Conservation (phyloP, 1,140 invertebrate genomes). For the Elysia chlorotica region DNA sequence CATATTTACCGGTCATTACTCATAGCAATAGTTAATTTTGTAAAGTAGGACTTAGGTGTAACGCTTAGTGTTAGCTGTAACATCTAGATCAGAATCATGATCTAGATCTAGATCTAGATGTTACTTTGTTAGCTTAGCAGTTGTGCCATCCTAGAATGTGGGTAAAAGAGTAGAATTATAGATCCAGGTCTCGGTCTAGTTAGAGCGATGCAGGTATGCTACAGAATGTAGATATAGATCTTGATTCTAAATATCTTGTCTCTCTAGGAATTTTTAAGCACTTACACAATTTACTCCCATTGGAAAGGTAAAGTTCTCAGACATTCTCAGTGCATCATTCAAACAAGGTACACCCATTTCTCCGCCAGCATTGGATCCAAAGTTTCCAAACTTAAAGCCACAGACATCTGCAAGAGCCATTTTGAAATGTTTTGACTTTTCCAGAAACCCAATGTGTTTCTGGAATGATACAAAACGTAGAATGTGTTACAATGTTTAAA, state of each 20-base stretch:
- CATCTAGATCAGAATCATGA: neutral
- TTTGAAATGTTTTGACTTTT: too few species aligned
- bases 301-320: slow-evolving; percentile 49
- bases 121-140: neutral
- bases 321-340: slow-evolving; percentile 35
- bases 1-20: neutral
- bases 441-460: too few species aligned
- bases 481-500: too few species aligned
- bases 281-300: slow-evolving; percentile 46
- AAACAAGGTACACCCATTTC: slow-evolving; percentile 18
- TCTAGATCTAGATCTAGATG: neutral
- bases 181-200: neutral
- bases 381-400: slow-evolving; percentile 31
- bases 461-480: too few species aligned
- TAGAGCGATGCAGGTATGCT: neutral
- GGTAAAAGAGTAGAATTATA: neutral
- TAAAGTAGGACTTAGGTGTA: too few species aligned
- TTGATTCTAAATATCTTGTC: neutral
- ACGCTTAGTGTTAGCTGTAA: neutral
- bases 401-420: slow-evolving; percentile 58
- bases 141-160: neutral
- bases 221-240: slow-evolving; percentile 20
- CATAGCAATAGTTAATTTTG: neutral
- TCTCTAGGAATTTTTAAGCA: neutral
- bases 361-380: slow-evolving; percentile 19